Evolutionary conservation across 30 jellyfish, hydroid and myxozoan species (phyloP), one percentile per base, ranked within the genome.

Genomic region (Aurelia sp.): DNA sequence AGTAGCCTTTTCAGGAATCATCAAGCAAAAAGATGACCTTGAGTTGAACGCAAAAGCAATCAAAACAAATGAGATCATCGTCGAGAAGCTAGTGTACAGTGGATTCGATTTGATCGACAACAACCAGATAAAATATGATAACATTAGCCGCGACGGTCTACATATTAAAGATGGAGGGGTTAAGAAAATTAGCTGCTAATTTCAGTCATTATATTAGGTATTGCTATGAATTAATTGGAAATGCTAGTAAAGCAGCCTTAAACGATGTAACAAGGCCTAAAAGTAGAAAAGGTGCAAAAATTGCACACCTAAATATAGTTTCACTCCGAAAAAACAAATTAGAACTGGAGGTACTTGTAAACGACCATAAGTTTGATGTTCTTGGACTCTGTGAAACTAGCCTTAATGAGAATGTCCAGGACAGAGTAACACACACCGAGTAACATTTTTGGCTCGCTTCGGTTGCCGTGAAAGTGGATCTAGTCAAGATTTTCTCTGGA

Each of bases 71-170:
- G 59, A 67, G 37, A n/a, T 67, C 16, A 21, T 67, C 59, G 78
- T 21, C 17, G 78, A 67, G 78, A 67, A 67, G 78, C 78, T 67
- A 15, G 3, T 67, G 59, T 35, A 21, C 78, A 64, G 74, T 22
- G 78, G 78, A 67, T 35, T 67, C n/a, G 60, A 67, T 58, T 67
- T 67, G 3, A 67, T 67, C 20, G 33, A 27, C 33, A 27, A 27
- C 33, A 27, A 27, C 33, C 33, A 27, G 33, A 27, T 27, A 27
- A 27, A 27, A 27, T 27, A 27, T 27, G 33, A 2, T 27, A 0
- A 27, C 33, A 1, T 27, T 27, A 2, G 2, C 59, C 16, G 59
- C 23, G 82, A 71, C 44, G 82, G 82, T 37, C 7, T 71, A 7
- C 82, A 71, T 4, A 18, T 71, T 33, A 44, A 71, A 0, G 65